Evolutionary conservation across 2,797 vertebrate genomes (phyloP).

Genomic region (Allobates femoralis): DNA sequence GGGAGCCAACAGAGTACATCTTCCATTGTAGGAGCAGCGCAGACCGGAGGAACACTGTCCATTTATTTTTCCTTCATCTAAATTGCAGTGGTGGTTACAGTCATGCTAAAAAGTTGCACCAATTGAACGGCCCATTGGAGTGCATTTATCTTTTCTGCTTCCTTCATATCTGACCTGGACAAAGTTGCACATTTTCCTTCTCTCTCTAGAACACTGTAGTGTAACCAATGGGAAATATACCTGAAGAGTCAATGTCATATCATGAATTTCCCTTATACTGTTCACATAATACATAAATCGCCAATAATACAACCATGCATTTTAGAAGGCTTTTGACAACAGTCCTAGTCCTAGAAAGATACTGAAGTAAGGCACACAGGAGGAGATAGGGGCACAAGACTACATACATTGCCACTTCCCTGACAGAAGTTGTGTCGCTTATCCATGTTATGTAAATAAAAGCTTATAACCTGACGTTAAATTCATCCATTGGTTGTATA

Average conservation of each 20-base stretch:
- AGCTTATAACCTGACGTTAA: too few relatives aligned
- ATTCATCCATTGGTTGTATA: too few relatives aligned
- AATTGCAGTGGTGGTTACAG: too few relatives aligned
- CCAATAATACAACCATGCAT: not conserved
- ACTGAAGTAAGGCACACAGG: slow-evolving; percentile 81
- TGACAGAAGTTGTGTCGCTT: too few relatives aligned
- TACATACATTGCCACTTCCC: slow-evolving; percentile 66
- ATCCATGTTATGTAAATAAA: too few relatives aligned
- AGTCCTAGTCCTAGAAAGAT: slow-evolving; percentile 77
- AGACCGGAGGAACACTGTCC: too few relatives aligned
- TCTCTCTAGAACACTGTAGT: not conserved
- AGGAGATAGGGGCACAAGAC: slow-evolving; percentile 71
- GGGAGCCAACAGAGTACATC: too few relatives aligned
- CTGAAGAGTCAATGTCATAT: not conserved
- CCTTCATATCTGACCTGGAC: not conserved
- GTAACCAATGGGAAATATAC: not conserved
- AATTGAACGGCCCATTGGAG: not conserved
- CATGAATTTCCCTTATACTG: not conserved
- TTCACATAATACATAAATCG: slow-evolving; percentile 1
- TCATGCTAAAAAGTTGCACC: not conserved
- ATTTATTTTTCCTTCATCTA: too few relatives aligned
- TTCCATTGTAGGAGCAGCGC: too few relatives aligned
- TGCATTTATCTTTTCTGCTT: not conserved
- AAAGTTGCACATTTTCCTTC: not conserved
- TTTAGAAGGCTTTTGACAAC: slow-evolving; percentile 74